Conservation (phyloP, 2,888 invertebrate species). For the Orthonychiurus folsomi region DNA sequence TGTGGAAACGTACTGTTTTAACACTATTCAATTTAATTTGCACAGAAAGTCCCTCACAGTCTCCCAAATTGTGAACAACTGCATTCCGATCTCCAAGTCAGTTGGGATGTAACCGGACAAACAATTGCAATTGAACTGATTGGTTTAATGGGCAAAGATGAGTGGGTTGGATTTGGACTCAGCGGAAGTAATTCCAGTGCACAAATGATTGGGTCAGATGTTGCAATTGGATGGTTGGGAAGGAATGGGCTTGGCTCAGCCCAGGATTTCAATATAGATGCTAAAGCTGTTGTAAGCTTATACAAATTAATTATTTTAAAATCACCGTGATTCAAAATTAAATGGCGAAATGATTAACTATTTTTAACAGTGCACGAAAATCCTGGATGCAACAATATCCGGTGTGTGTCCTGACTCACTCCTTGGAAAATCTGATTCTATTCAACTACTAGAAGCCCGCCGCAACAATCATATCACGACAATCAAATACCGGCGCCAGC, state of each 20-base stretch:
- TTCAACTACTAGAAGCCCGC: constrained; percentile 50
- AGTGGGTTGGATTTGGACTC: constrained; percentile 82
- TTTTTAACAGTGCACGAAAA: constrained; percentile 47
- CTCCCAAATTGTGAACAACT: constrained; percentile 77
- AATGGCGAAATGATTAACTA: constrained; percentile 17
- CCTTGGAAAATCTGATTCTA: constrained; percentile 72
- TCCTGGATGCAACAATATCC: constrained; percentile 64
- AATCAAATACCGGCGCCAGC: constrained; percentile 65
- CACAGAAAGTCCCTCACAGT: constrained; percentile 44
- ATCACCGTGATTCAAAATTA: constrained; percentile 8
- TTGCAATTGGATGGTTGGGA: constrained; percentile 66
- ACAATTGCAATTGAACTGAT: constrained; percentile 75
- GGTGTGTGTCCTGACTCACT: constrained; percentile 77
- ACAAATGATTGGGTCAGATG: constrained; percentile 77
- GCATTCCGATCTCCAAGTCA: constrained; percentile 70
- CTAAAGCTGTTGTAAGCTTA: constrained; percentile 60
- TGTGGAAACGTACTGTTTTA: neutral
- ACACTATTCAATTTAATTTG: neutral
- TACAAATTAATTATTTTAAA: constrained; percentile 17
- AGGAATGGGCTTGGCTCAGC: constrained; percentile 59
- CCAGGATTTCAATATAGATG: constrained; percentile 76
- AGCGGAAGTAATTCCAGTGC: constrained; percentile 64
- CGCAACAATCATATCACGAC: constrained; percentile 50
- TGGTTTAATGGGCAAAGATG: constrained; percentile 61
- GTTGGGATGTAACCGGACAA: constrained; percentile 85